These are phyloP conservation scores for Syrphus vitripennis DNA, from an alignment of 2,888 invertebrate species.

Conservation along the genomic window DNA sequence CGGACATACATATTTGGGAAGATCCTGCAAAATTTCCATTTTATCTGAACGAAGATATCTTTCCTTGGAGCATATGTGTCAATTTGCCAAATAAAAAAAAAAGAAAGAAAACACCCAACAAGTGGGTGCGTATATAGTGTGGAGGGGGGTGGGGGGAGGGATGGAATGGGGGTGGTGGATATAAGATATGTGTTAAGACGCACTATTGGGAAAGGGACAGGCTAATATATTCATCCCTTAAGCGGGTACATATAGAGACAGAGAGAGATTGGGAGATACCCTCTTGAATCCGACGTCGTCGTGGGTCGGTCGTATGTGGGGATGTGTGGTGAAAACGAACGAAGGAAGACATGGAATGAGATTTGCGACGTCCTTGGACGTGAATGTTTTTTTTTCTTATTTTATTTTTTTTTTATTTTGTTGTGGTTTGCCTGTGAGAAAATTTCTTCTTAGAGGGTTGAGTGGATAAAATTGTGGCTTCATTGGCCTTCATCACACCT, in stretches of 20 bases:
- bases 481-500: constrained; percentile 55
- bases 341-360: constrained; percentile 47
- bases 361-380: constrained; percentile 68
- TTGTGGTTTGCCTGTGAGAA: not conserved
- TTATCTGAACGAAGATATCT: constrained; percentile 76
- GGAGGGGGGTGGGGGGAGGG: not conserved
- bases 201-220: constrained; percentile 51
- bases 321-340: constrained; percentile 3
- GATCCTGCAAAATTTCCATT: constrained; percentile 79
- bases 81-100: constrained; percentile 61
- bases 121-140: constrained; percentile 56
- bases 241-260: constrained; percentile 14
- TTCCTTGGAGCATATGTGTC: constrained; percentile 72
- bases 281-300: constrained; percentile 43
- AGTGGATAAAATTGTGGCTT: constrained; percentile 65
- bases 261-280: constrained; percentile 35
- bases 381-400: constrained; percentile 22
- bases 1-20: constrained; percentile 72
- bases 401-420: constrained; percentile 23
- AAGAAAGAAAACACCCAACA: constrained; percentile 52
- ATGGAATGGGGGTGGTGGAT: not conserved
- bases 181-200: constrained; percentile 58
- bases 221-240: constrained; percentile 71
- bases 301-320: constrained; percentile 39
- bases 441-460: constrained; percentile 49